These are phyloP conservation scores for Scortum barcoo DNA, from an alignment of 2,113 vertebrate species.

Conservation along the genomic window DNA sequence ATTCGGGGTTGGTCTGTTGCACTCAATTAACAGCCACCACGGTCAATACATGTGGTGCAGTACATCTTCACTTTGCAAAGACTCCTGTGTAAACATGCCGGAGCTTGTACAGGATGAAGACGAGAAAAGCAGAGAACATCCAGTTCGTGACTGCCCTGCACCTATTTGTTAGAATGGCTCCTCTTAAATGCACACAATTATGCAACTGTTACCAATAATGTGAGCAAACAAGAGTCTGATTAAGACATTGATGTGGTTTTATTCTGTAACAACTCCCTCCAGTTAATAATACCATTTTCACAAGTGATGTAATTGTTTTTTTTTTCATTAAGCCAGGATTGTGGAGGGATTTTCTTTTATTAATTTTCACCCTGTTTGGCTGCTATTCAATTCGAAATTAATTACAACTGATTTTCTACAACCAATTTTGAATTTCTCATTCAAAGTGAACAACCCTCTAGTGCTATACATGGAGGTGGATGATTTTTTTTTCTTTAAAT, in stretches of 20 bases:
- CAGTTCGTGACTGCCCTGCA: background rate
- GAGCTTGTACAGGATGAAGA: background rate
- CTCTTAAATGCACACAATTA: conserved; percentile 7
- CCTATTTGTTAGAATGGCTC: background rate
- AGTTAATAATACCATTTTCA: conserved; percentile 18
- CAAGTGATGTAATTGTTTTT: background rate
- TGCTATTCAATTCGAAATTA: background rate
- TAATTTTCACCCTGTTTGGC: background rate
- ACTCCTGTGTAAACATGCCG: background rate
- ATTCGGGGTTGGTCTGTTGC: background rate
- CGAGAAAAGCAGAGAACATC: background rate
- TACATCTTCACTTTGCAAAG: background rate
- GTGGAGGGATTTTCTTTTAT: background rate
- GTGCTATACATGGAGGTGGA: background rate
- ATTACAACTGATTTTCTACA: background rate
- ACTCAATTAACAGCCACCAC: background rate
- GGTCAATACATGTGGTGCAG: background rate
- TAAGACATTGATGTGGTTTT: background rate
- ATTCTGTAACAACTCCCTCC: conserved; percentile 10
- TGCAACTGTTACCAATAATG: conserved; percentile 11
- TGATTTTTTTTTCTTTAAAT: background rate
- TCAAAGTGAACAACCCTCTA: background rate
- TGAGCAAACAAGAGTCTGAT: conserved; percentile 25
- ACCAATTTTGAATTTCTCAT: background rate
- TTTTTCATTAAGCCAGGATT: background rate